Percentiles rank a stretch among this genome's conserved stretches.
Evolutionary conservation across 2,113 vertebrate genomes (phyloP).

Genomic region (Leuciscus idus): DNA sequence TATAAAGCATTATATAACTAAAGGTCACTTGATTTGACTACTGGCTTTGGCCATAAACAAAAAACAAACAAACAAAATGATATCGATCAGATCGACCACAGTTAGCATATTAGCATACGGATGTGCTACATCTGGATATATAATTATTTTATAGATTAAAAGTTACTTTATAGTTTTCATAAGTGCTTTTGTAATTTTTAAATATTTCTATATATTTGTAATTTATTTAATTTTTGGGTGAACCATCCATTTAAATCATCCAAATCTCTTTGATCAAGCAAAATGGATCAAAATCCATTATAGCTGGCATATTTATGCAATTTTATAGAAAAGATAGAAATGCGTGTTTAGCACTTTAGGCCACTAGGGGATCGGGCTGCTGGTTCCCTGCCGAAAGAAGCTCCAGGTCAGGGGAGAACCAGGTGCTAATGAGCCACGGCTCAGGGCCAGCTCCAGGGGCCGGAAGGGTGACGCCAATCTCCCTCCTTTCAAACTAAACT

Average conservation of each 20-base stretch:
- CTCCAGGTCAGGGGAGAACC: conserved; percentile 32
- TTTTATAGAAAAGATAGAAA: background rate
- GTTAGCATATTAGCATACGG: no score
- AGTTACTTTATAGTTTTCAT: no score
- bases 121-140: no score
- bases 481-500: background rate
- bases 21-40: no score
- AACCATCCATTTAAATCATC: background rate
- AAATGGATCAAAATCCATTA: background rate
- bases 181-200: no score
- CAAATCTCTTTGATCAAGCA: background rate
- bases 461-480: background rate
- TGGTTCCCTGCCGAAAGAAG: conserved; percentile 18
- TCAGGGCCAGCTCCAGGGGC: conserved; percentile 27
- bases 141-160: no score
- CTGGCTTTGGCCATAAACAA: no score
- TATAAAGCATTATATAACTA: no score
- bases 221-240: no score
- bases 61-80: no score
- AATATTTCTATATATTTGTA: no score
- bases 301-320: background rate
- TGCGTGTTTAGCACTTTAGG: conserved; percentile 2
- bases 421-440: conserved; percentile 35
- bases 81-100: no score
- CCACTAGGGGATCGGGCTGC: background rate